Conservation (phyloP, 2,113 vertebrate genomes). For the Engraulis encrasicolus region DNA sequence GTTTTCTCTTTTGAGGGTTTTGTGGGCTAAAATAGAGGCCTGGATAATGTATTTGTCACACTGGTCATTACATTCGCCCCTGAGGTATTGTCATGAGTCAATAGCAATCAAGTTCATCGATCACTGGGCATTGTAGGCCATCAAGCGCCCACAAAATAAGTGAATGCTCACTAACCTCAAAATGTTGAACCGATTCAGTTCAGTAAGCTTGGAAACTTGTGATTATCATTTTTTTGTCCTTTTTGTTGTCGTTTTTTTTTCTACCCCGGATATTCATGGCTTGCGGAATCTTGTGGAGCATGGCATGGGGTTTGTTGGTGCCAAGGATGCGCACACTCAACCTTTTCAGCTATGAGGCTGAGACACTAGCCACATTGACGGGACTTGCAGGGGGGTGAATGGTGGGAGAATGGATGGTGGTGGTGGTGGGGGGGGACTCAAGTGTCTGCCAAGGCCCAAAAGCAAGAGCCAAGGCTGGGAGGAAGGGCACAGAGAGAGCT, state of each 20-base stretch:
- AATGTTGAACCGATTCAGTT: background rate
- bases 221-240: too few species aligned
- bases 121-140: background rate
- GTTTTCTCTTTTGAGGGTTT: background rate
- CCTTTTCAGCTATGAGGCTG: background rate
- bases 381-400: conserved; percentile 10
- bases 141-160: background rate
- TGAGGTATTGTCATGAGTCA: background rate
- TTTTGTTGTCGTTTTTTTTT: background rate
- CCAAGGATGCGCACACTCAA: conserved; percentile 6
- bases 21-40: background rate
- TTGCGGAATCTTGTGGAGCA: background rate
- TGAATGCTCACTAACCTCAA: background rate
- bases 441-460: conserved; percentile 34
- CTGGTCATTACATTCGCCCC: background rate
- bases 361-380: conserved; percentile 16
- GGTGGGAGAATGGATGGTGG: conserved; percentile 14
- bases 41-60: background rate
- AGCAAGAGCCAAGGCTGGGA: conserved; percentile 49
- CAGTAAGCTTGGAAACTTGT: too few species aligned
- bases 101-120: background rate
- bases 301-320: conserved; percentile 1
- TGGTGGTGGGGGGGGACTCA: conserved; percentile 20
- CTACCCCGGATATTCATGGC: background rate
- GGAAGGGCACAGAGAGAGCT: conserved; percentile 49